Evolutionary conservation across 2,888 invertebrate genomes (phyloP).

Genomic region (Myopa tessellatipennis): DNA sequence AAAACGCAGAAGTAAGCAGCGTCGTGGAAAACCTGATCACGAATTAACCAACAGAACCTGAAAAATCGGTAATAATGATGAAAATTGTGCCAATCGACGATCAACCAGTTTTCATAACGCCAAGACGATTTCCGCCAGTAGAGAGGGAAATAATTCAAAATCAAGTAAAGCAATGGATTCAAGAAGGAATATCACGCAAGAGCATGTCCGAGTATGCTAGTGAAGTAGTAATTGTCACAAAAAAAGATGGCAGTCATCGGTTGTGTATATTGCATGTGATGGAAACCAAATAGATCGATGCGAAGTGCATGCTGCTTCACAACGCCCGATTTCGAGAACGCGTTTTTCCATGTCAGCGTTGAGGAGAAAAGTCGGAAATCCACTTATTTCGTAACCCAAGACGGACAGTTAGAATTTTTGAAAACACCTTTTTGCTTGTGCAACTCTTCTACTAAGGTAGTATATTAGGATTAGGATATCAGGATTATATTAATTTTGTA

Average conservation of each 20-base stretch:
- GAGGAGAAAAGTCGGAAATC: slow-evolving; percentile 39
- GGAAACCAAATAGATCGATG: slow-evolving; percentile 53
- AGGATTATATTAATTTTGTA: slow-evolving; percentile 5
- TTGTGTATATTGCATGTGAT: slow-evolving; percentile 52
- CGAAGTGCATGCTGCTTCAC: slow-evolving; percentile 52
- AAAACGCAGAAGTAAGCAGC: not conserved
- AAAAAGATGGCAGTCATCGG: slow-evolving; percentile 49
- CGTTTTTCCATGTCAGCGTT: slow-evolving; percentile 39
- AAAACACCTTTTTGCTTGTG: slow-evolving; percentile 34
- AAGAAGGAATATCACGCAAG: slow-evolving; percentile 31
- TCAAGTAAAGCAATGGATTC: slow-evolving; percentile 31
- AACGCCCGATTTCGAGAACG: slow-evolving; percentile 52
- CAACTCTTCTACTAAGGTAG: slow-evolving; percentile 12
- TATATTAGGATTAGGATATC: no score
- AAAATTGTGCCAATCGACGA: slow-evolving; percentile 37
- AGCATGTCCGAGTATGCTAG: slow-evolving; percentile 49
- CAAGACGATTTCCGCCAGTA: slow-evolving; percentile 34
- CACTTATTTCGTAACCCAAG: slow-evolving; percentile 34
- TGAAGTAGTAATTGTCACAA: slow-evolving; percentile 50
- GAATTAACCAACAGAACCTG: not conserved
- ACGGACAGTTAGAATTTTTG: slow-evolving; percentile 36
- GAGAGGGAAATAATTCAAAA: slow-evolving; percentile 33
- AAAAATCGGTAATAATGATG: slow-evolving; percentile 30
- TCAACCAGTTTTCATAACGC: slow-evolving; percentile 33
- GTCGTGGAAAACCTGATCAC: not conserved